A percentile compares a stretch with the other conserved stretches of the same genome.
Conservation (phyloP, 2,797 vertebrate species). For the Eremophila alpestris region DNA sequence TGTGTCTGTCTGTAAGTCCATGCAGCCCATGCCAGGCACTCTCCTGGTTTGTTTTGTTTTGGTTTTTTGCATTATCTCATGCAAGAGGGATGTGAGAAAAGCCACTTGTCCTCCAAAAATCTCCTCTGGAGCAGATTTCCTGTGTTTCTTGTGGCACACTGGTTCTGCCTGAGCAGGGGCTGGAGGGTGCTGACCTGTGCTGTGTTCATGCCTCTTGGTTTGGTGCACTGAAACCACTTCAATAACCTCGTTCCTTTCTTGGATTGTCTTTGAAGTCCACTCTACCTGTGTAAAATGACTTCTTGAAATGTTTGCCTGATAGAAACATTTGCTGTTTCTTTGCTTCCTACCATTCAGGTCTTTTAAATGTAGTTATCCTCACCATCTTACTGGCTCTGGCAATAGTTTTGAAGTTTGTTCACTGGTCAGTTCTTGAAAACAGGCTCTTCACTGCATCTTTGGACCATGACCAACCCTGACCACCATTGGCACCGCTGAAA, state of each 20-base stretch:
- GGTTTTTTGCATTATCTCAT: neutral
- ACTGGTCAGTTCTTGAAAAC: slow-evolving; percentile 51
- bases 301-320: slow-evolving; percentile 58
- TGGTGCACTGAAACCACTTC: slow-evolving; percentile 67
- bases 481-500: slow-evolving; percentile 27
- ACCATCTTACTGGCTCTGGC: slow-evolving; percentile 74
- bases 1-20: neutral
- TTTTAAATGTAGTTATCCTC: slow-evolving; percentile 72
- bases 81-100: neutral
- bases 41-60: neutral
- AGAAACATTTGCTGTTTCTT: slow-evolving; percentile 58
- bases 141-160: neutral
- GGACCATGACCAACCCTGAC: neutral
- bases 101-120: neutral
- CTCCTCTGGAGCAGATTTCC: neutral
- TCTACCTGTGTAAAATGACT: slow-evolving; percentile 53
- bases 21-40: neutral
- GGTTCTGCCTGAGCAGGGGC: neutral
- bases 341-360: slow-evolving; percentile 66
- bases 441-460: slow-evolving; percentile 33
- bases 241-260: slow-evolving; percentile 69
- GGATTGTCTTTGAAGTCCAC: slow-evolving; percentile 67
- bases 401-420: slow-evolving; percentile 28
- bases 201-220: slow-evolving; percentile 54
- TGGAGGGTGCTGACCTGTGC: neutral